A percentile compares a stretch with the other conserved stretches of the same genome.
Conservation (phyloP, 30 jellyfish, hydroid and myxozoan species). For the Euphysa ruthae region DNA sequence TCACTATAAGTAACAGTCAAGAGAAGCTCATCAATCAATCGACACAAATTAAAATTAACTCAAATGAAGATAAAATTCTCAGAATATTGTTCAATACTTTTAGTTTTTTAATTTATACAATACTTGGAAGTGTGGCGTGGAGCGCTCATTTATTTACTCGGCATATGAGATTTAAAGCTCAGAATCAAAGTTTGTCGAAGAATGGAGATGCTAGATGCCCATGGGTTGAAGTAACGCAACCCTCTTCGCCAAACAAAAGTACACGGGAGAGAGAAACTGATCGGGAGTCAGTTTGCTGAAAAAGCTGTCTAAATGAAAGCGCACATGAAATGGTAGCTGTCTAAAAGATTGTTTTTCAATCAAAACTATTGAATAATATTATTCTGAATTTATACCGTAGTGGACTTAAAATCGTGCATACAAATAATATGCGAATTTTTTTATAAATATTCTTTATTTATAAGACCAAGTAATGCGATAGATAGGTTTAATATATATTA, state of each 20-base stretch:
- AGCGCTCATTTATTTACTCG: slow-evolving; percentile 94
- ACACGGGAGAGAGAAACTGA: slow-evolving; percentile 88
- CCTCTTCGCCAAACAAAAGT: slow-evolving; percentile 92
- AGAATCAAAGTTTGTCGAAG: slow-evolving; percentile 72
- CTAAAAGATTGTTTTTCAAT: too few species aligned
- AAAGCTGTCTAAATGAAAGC: too few species aligned
- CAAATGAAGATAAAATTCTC: slow-evolving; percentile 62
- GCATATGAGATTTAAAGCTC: slow-evolving; percentile 97
- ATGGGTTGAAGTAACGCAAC: slow-evolving; percentile 90
- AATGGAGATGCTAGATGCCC: slow-evolving; percentile 76
- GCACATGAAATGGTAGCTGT: too few species aligned
- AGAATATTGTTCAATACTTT: slow-evolving; percentile 55
- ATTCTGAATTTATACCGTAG: too few species aligned
- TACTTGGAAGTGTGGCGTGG: slow-evolving; percentile 78
- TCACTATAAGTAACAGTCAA: slow-evolving; percentile 72
- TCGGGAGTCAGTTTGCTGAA: slow-evolving; percentile 95
- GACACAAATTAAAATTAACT: slow-evolving; percentile 34
- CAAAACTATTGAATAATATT: too few species aligned
- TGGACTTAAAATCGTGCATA: too few species aligned
- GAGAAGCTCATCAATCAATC: slow-evolving; percentile 57
- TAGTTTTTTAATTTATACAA: slow-evolving; percentile 62
- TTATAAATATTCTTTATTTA: too few species aligned
- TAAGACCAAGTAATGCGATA: too few species aligned
- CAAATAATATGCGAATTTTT: too few species aligned
- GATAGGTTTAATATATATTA: too few species aligned